Evolutionary conservation across 2,113 vertebrate species (phyloP), one percentile per base, ranked within the genome.

Genomic region (Hucho hucho): DNA sequence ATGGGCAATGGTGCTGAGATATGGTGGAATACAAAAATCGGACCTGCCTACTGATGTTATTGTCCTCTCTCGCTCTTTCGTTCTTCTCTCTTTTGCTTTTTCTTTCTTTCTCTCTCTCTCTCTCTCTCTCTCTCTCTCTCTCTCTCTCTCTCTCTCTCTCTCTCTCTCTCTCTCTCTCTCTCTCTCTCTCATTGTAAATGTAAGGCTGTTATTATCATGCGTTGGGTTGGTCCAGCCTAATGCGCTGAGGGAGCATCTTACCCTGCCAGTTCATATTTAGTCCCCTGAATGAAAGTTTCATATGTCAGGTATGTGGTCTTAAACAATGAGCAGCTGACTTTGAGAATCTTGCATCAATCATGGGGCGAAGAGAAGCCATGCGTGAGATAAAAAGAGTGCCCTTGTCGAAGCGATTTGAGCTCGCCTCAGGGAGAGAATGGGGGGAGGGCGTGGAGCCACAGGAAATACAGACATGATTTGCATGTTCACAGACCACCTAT

Each of bases 271-370:
- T 88, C 85, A 84, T 88, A 87, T 86, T 90, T 87, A 85, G 82
- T 82, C 77, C 83, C 64, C 70, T 61, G 76, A 81, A 91, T 91
- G 86, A 91, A 92, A 90, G 88, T 91, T 91, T 93, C 88, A 90
- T 89, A 89, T 86, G 85, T 80, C 86, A 84, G 83, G 88, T 89
- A 90, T 89, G 87, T 81, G 83, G 90, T 87, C 86, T 88, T 78
- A 86, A 88, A 91, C 89, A 89, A 89, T 79, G 81, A 89, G 85
- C 70, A 79, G 75, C 86, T 79, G 79, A 80, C 82, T 87, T 67
- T 2, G 43, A 86, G 81, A 76, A 69, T 76, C 70, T 66, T 72
- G 76, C 87, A 85, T 91, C 90, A 87, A 84, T 90, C 91, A 89
- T 74, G 64, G 47, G 76, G 69, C 75, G 26, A n/a, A 56, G 75